Base-by-base conservation (phyloP, 1,140 invertebrate genomes). In the Drosophila suzukii region DNA sequence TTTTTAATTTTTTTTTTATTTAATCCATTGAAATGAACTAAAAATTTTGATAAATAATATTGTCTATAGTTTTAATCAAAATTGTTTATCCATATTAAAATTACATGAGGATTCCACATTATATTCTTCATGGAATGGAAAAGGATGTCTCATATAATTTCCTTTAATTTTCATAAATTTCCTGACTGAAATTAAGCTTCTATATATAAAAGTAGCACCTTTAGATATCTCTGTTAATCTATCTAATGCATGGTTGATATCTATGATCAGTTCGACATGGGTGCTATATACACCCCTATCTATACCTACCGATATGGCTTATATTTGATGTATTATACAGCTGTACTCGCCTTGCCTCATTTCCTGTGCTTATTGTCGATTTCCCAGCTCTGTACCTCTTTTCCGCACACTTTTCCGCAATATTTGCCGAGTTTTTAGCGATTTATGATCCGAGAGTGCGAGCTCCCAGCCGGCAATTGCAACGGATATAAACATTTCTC, bases 311-410 rank as follows among this genome's bases (percentile, higher is more conserved):
- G 27, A 30, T 32, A 41, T 57, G 3, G 36, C 53, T 62, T 57
- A 49, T 68, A 34, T 67, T 65, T 77, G 80, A 66, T 51, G 43
- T 68, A 49, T 60, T 75, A 43, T 39, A 51, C 68, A 65, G 75
- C 63, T 54, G 57, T 61, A 50, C 68, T 59, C 66, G 66, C 59
- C 77, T 4, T 39, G 59, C 77, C 75, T 88, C 79, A 83, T 88
- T 86, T 86, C 83, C 83, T 77, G 83, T 39, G 79, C 80, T 88
- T 83, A 88, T 86, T 86, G 82, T 85, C 81, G 81, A 85, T 85
- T 85, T 85, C 77, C 79, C 60, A 38, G 38, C 60, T 20, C 70
- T 17, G 27, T 71, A 57, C 81, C 78, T 88, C 78, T 88, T 68
- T 85, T 86, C 65, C 82, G 82, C 78, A 72, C 78, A 70, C 34